Evolutionary conservation across 2,113 vertebrate species (phyloP), one percentile per base, ranked within the genome.

Genomic region (Oncorhynchus mykiss): DNA sequence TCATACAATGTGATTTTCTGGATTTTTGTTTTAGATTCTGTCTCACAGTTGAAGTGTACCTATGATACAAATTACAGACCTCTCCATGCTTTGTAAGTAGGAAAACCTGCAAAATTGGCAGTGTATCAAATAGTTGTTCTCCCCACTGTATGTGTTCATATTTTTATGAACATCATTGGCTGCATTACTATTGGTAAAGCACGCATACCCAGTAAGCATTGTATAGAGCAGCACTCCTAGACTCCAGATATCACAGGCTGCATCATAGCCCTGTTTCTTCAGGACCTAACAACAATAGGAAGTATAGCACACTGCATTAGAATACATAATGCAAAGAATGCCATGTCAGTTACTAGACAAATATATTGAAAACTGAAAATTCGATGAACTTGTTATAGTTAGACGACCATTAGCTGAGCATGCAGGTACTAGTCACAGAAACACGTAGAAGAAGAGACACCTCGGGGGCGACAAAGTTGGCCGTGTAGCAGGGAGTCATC

Each of bases 211-310:
- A 70, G 96, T 96, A 34, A 96, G 92, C 96, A 96, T 96, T 60
- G 96, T 96, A 88, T 96, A 96, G 45, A 96, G 94, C 9, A 96
- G 93, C 77, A 96, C 94, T 67, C 96, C 95, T 78, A 96, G 93
- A 84, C 95, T 96, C 96, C 96, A 96, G 86, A 96, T 96, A 80
- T 96, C 95, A 90, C 96, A 96, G 8, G 95, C 96, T 84, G 95
- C 95, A 88, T 96, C 96, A 86, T 96, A 96, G 72, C 96, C 96
- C 88, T 96, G 96, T 78, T 95, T 92, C 91, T 96, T 96, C 87
- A 96, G 92, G 85, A 96, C 96, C 96, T 96, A 78, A 11, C 39
- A 72, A 75, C 73, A 79, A 84, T 22, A 70, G 80, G 8, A 0
- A 22, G 2, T 51, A 3, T n/a, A 69, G 31, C 13, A 9, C n/a